These are phyloP conservation scores for Strigamia transsilvanica DNA, from an alignment of 2,888 invertebrate genomes.

Conservation along the genomic window DNA sequence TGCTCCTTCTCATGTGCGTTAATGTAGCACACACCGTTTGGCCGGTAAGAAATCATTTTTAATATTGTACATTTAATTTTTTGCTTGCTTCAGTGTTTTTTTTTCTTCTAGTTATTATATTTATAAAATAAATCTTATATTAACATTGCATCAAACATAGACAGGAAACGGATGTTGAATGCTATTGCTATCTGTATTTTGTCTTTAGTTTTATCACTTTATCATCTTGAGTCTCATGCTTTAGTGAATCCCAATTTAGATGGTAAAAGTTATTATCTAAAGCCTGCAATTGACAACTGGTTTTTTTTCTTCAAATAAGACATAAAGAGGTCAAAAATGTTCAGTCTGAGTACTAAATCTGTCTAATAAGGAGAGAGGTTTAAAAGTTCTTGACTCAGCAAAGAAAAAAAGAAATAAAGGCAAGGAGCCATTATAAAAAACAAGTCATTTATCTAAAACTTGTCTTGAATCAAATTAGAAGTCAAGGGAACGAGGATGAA, in stretches of 20 bases:
- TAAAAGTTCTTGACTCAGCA: conserved; percentile 12
- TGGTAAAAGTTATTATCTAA: conserved; percentile 28
- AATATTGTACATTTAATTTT: background rate
- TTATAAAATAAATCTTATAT: background rate
- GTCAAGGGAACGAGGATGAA: conserved; percentile 22
- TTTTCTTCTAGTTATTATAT: background rate
- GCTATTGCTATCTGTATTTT: background rate
- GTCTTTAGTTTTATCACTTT: background rate
- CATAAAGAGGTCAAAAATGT: background rate
- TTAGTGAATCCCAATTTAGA: background rate
- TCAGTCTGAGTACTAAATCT: background rate
- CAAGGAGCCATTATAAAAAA: background rate
- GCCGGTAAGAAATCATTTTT: conserved; percentile 22
- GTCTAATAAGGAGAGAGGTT: background rate
- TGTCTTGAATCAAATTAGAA: conserved; percentile 17
- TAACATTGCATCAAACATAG: background rate
- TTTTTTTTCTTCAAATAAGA: background rate
- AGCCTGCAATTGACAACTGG: conserved; percentile 13
- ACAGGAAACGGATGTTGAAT: conserved; percentile 5
- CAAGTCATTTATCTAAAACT: conserved; percentile 1
- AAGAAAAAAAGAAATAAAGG: background rate
- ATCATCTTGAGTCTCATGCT: background rate
- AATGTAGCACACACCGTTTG: background rate
- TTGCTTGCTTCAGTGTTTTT: background rate
- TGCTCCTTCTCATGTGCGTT: background rate